Conservation (phyloP, 1,140 invertebrate species). For the Aphelinus atriplicis region DNA sequence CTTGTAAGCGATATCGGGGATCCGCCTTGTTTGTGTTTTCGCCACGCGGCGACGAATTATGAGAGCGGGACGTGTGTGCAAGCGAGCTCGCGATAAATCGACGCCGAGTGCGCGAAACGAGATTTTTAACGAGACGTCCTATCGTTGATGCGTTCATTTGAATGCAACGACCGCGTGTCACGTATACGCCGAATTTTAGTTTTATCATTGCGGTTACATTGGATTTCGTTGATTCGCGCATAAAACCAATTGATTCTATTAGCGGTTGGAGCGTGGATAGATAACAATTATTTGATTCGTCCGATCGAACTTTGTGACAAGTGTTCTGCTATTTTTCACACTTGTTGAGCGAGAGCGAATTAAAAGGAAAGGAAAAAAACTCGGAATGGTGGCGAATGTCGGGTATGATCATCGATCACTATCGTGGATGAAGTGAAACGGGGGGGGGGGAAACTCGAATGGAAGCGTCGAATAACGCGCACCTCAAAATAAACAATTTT, state of each 20-base stretch:
- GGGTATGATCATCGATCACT: too few species aligned
- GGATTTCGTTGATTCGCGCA: neutral
- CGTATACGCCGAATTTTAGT: too few species aligned
- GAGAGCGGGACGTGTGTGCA: neutral
- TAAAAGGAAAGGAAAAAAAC: too few species aligned
- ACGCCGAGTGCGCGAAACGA: neutral
- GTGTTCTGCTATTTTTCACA: too few species aligned
- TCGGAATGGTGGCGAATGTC: too few species aligned
- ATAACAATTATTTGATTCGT: neutral
- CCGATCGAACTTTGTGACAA: too few species aligned
- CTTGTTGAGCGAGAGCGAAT: too few species aligned
- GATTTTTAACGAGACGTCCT: slow-evolving; percentile 13
- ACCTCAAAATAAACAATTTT: slow-evolving; percentile 13
- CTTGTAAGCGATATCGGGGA: neutral
- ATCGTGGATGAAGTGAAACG: neutral
- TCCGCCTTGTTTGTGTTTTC: neutral
- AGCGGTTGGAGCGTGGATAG: neutral
- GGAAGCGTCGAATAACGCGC: neutral
- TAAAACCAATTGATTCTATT: neutral
- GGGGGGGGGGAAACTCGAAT: slow-evolving; percentile 5
- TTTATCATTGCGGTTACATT: slow-evolving; percentile 4
- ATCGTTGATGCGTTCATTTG: too few species aligned
- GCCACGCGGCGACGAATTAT: neutral
- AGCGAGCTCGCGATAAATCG: neutral
- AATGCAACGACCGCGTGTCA: too few species aligned